phyloP scores from a whole-genome alignment of 2,888 invertebrate species.

The Himalopsyche kuldschensis region DNA sequence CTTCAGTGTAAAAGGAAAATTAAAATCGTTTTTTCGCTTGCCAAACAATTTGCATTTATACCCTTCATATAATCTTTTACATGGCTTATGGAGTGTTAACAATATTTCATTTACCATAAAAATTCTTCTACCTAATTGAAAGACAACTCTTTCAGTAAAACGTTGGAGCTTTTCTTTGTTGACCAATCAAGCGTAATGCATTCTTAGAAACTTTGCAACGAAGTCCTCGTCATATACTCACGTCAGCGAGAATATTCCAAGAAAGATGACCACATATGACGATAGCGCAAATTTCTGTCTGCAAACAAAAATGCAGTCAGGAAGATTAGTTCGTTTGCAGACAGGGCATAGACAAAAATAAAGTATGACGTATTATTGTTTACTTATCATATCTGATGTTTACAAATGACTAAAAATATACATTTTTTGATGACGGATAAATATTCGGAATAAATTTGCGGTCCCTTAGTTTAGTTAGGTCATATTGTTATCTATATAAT shows the following conservation, averaged over 20 bases:
- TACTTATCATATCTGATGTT: background rate
- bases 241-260: background rate
- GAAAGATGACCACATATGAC: background rate
- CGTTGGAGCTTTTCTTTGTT: too few relatives aligned
- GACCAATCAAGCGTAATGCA: too few relatives aligned
- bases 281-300: too few relatives aligned
- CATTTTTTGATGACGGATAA: background rate
- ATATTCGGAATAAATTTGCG: background rate
- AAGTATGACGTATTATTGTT: background rate
- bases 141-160: too few relatives aligned
- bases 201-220: background rate
- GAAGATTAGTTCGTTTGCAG: background rate
- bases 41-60: too few relatives aligned
- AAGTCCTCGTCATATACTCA: background rate
- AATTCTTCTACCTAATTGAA: too few relatives aligned
- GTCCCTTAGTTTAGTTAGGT: background rate
- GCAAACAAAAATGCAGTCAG: background rate
- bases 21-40: too few relatives aligned
- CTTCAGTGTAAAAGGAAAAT: too few relatives aligned
- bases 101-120: too few relatives aligned
- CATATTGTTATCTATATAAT: too few relatives aligned
- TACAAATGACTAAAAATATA: background rate
- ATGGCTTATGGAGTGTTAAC: too few relatives aligned
- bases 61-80: too few relatives aligned
- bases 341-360: background rate